Evolutionary conservation across 1,140 invertebrate genomes (phyloP), one percentile per base, ranked within the genome.

Genomic region (Lycorma delicatula): DNA sequence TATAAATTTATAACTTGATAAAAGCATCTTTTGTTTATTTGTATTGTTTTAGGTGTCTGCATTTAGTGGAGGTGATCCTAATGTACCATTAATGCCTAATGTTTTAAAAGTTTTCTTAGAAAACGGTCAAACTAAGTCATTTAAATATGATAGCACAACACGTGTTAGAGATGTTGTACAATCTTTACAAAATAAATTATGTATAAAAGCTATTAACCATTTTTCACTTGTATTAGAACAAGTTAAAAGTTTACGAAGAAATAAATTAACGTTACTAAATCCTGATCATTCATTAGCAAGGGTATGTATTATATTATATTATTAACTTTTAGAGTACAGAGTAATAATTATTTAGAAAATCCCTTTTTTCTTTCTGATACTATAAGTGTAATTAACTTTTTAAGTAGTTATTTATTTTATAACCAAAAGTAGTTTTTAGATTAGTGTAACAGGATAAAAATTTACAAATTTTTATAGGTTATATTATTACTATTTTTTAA

Each of bases 101-200:
- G 91, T 95, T 9, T 78, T 95, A 23, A 93, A 94, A 74, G 90
- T 92, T 29, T 95, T 93, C 69, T 75, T 95, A 23, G 93, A 96
- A 73, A 96, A 95, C 70, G 91, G 92, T 2, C 92, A 95, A 73
- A 95, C 92, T 3, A 94, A 94, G 72, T 93, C 90, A n/a, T 96
- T 96, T 72, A 94, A 94, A 70, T 96, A 96, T 70, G 91, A 96
- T 73, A 81, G 84, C 23, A 88, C 81, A 48, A 96, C 92, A 13
- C 90, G 87, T 2, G 91, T 95, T 1, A 81, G 87, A 62, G 89
- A 94, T 73, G 91, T 96, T 47, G 79, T 94, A 7, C 77, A 82
- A 54, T 91, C 88, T 11, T 72, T 96, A 49, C 83, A 89, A 69
- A 85, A 89, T 66, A 95, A 95, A 71, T 76, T 95, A 18, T 87